These are phyloP conservation scores for Drosophila tristis DNA, from an alignment of 1,140 invertebrate species.

Conservation along the genomic window DNA sequence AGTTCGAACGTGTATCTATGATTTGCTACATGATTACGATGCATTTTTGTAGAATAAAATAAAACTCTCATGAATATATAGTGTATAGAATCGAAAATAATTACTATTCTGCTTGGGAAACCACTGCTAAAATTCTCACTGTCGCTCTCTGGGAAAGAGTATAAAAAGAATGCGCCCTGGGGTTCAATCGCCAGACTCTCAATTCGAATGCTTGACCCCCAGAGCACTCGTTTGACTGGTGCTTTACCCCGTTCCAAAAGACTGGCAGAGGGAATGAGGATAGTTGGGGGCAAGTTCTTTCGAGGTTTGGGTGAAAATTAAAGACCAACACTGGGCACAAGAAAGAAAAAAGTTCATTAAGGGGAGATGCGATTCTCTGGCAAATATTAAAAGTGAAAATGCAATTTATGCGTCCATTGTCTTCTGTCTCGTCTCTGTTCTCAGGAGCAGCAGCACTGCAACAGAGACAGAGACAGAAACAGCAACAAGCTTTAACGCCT, in stretches of 20 bases:
- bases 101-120: no score
- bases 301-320: neutral
- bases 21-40: no score
- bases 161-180: constrained; percentile 47
- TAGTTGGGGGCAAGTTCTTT: neutral
- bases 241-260: constrained; percentile 17
- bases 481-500: constrained; percentile 73
- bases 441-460: constrained; percentile 12
- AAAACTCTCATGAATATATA: no score
- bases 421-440: constrained; percentile 30
- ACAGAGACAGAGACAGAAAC: constrained; percentile 22
- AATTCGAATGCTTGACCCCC: constrained; percentile 73
- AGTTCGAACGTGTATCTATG: no score
- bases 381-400: constrained; percentile 81
- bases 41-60: no score
- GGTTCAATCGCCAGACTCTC: constrained; percentile 52
- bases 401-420: constrained; percentile 79
- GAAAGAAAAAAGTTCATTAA: constrained; percentile 44
- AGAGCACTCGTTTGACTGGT: constrained; percentile 73
- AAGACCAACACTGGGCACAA: neutral
- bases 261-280: neutral
- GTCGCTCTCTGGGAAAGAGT: neutral
- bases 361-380: constrained; percentile 19
- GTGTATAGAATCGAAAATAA: no score
- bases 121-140: no score